Evolutionary conservation across 1,140 invertebrate genomes (phyloP), one percentile per base, ranked within the genome.

Genomic region (Apis laboriosa): DNA sequence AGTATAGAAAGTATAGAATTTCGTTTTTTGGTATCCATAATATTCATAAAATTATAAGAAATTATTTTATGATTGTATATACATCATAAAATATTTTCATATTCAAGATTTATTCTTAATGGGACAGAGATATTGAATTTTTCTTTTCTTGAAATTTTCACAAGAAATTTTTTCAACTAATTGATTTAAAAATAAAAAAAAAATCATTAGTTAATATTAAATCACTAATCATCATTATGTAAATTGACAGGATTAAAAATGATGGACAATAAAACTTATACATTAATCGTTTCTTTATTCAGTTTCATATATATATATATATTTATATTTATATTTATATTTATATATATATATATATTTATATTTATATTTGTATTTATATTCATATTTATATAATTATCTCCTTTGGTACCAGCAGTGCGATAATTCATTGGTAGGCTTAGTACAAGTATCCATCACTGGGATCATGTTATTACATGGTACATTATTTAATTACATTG

Each of bases 251-350:
- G 55, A 0, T 5, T 13, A 13, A 53, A 43, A 73, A 51, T 63
- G 13, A 73, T 17, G 1, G 28, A 71, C 56, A 51, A 64, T 51
- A 1, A 56, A 28, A 15, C 9, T 71, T 89, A 55, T 77, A 89
- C 88, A 89, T 88, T 89, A 88, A 89, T 89, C 84, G 76, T 84
- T 68, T 88, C 81, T 89, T 89, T 89, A 89, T 89, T 89, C 63
- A 51, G 56, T 77, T 89, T 77, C 49, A 34, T 72, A 55, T 68
- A 13, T 68, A 68, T 43, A 21, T 49, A 68, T 68, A 68, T 68
- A 19, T 68, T 9, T 67, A 34, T 43, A 63, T 63, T n/a, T 66
- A 49, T 68, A 49, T 43, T 43, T 43, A 7, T 43, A 43, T 34
- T 34, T 43, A 43, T 43, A 43, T 43, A 43, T 43, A 43, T 43